These are phyloP conservation scores for Chromoteleia sp. DNA, from an alignment of 2,888 invertebrate genomes.

Conservation along the genomic window DNA sequence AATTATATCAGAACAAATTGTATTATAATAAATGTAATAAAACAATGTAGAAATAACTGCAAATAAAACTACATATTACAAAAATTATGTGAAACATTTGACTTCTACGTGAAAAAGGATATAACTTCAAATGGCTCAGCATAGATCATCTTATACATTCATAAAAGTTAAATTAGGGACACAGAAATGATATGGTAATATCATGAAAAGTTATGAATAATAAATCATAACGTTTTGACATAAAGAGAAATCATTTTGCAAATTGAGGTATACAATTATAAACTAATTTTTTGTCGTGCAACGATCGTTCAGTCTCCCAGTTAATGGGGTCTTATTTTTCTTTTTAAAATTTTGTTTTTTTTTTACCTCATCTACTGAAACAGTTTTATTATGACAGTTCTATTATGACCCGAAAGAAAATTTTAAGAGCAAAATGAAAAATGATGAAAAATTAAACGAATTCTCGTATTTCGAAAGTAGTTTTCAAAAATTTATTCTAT, in stretches of 20 bases:
- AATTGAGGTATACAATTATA: background rate
- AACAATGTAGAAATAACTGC: background rate
- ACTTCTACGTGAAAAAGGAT: constrained; percentile 9
- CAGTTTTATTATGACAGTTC: background rate
- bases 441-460: constrained; percentile 4
- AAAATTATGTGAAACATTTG: constrained; percentile 2
- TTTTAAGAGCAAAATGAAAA: constrained; percentile 7
- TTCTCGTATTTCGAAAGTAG: background rate
- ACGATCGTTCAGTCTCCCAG: no score
- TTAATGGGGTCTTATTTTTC: no score
- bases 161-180: constrained; percentile 27
- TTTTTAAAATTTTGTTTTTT: no score
- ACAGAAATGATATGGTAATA: constrained; percentile 13
- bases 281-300: no score
- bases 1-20: no score
- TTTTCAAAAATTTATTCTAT: background rate
- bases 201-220: background rate
- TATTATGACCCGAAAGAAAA: background rate
- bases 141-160: constrained; percentile 15
- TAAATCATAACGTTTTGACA: background rate
- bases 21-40: background rate
- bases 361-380: constrained; percentile 5
- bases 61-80: background rate
- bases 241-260: background rate
- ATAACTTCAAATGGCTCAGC: constrained; percentile 4